Evolutionary conservation across 2,797 vertebrate genomes (phyloP).

Genomic region (Apogon hyalosoma): DNA sequence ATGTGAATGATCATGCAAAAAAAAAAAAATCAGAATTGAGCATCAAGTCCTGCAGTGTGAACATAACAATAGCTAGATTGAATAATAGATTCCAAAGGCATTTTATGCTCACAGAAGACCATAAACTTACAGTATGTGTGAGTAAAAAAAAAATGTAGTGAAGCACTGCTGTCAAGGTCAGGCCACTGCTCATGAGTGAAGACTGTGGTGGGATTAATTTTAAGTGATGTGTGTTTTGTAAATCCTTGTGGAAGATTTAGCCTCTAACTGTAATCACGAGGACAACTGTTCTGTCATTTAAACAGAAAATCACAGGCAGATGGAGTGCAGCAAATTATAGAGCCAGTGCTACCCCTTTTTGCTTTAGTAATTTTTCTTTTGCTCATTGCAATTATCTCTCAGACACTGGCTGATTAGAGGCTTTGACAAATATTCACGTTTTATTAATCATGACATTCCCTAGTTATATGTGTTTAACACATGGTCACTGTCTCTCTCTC

Average conservation of each 20-base stretch:
- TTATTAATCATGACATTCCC: constrained; percentile 62
- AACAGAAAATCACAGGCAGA: constrained; percentile 25
- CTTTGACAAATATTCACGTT: constrained; percentile 52
- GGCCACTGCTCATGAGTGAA: not conserved
- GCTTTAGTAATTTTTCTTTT: constrained; percentile 35
- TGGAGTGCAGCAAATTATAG: constrained; percentile 42
- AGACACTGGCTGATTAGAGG: constrained; percentile 40
- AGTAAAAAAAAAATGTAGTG: not conserved
- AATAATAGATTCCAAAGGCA: not conserved
- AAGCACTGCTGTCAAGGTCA: constrained; percentile 16
- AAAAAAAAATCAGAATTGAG: too few relatives aligned
- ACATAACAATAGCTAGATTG: not conserved
- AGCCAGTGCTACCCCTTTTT: constrained; percentile 43
- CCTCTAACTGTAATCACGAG: constrained; percentile 50
- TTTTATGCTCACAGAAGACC: not conserved
- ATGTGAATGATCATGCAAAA: too few relatives aligned
- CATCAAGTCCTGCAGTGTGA: too few relatives aligned
- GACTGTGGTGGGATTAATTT: constrained; percentile 18
- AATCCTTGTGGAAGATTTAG: constrained; percentile 10
- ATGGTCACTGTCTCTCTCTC: constrained; percentile 4
- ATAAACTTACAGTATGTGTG: not conserved
- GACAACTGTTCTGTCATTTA: constrained; percentile 32
- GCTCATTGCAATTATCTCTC: constrained; percentile 57
- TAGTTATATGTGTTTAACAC: constrained; percentile 39
- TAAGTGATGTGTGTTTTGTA: constrained; percentile 13